These are phyloP conservation scores for Neolamprologus modestus DNA, from an alignment of 2,113 vertebrate species.

Conservation along the genomic window DNA sequence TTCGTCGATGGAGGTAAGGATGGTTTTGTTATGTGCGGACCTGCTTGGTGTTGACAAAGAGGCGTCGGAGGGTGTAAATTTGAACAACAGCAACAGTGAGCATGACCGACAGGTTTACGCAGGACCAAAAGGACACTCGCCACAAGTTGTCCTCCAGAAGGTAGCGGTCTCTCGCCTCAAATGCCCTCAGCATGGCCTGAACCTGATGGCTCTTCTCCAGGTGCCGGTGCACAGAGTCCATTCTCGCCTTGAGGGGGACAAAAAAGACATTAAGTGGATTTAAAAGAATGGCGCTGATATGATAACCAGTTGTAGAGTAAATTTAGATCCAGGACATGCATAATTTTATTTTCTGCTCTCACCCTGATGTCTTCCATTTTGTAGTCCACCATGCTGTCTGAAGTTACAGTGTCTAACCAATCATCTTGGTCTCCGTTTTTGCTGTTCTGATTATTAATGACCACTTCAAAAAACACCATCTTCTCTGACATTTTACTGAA, in stretches of 20 bases:
- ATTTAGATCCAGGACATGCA: background rate
- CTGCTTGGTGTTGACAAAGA: conserved; percentile 72
- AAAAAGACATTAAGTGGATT: background rate
- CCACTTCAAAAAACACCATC: conserved; percentile 82
- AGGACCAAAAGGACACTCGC: conserved; percentile 84
- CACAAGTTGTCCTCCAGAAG: conserved; percentile 81
- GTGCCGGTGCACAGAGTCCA: conserved; percentile 69
- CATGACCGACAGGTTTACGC: conserved; percentile 72
- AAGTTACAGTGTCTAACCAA: conserved; percentile 62
- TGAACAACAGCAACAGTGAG: conserved; percentile 72
- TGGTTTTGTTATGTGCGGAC: conserved; percentile 53
- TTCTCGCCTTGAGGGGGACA: conserved; percentile 56
- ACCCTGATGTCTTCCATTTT: conserved; percentile 63
- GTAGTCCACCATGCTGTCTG: conserved; percentile 74
- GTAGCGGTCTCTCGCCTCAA: conserved; percentile 80
- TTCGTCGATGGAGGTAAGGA: background rate
- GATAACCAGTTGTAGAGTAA: background rate
- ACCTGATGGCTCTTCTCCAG: conserved; percentile 76
- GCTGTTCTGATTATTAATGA: conserved; percentile 64
- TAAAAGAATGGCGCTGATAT: background rate
- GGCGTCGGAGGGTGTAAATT: conserved; percentile 75
- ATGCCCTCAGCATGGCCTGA: conserved; percentile 70
- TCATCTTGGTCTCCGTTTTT: conserved; percentile 6
- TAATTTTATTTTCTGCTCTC: background rate
- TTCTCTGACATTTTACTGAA: conserved; percentile 84